Conservation (phyloP, 2,113 vertebrate species). For the Lepisosteus oculatus region DNA sequence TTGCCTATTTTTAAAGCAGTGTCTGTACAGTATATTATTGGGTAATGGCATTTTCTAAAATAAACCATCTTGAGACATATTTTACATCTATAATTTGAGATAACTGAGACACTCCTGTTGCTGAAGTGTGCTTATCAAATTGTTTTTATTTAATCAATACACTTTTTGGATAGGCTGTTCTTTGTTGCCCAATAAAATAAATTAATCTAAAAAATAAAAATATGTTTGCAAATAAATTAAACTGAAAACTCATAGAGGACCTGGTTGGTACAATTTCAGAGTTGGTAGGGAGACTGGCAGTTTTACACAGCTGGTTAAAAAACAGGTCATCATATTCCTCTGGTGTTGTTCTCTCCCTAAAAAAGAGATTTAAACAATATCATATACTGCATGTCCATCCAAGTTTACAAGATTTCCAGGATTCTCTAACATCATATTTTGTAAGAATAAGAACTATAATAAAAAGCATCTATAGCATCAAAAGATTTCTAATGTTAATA, state of each 20-base stretch:
- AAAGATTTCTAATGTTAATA: no score
- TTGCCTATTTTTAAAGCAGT: neutral
- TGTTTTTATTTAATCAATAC: neutral
- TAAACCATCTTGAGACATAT: neutral
- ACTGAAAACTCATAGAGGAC: neutral
- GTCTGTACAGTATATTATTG: neutral
- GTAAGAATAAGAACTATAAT: no score
- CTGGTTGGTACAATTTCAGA: conserved; percentile 7
- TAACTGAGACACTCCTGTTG: neutral
- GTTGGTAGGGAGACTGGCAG: conserved; percentile 18
- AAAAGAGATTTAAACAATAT: conserved; percentile 1
- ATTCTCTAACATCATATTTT: no score
- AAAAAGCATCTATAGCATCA: no score
- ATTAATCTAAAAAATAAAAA: no score
- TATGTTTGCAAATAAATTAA: neutral
- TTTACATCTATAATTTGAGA: neutral
- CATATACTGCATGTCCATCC: neutral
- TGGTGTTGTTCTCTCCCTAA: conserved; percentile 4
- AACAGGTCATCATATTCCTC: neutral
- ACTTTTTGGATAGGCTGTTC: neutral
- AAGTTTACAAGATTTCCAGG: no score
- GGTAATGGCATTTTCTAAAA: neutral
- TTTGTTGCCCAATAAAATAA: no score
- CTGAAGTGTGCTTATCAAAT: neutral
- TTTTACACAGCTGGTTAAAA: conserved; percentile 22